Percentiles rank a stretch among this genome's conserved stretches.
Conservation (phyloP, 2,113 vertebrate species). For the Ranitomeya variabilis region DNA sequence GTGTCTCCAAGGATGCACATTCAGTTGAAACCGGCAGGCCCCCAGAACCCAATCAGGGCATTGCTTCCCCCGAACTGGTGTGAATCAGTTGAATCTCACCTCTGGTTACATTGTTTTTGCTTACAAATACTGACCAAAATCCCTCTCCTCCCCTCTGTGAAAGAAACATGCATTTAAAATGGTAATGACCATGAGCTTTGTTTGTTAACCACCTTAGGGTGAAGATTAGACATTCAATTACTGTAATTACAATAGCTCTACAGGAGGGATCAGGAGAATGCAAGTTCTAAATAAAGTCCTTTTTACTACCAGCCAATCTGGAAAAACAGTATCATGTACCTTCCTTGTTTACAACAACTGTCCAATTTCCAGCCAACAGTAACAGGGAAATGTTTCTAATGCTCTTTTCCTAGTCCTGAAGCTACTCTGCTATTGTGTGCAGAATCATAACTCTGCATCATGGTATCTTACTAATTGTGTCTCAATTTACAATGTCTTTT, state of each 20-base stretch:
- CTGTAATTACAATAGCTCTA: background rate
- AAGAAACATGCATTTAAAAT: background rate
- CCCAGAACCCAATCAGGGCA: too few relatives aligned
- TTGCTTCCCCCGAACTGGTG: too few relatives aligned
- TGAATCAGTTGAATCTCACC: too few relatives aligned
- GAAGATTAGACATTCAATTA: background rate
- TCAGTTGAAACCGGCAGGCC: too few relatives aligned
- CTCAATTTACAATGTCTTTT: too few relatives aligned
- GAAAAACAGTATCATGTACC: background rate
- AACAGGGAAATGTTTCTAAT: slow-evolving; percentile 11
- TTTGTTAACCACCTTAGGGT: background rate
- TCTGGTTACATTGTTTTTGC: too few relatives aligned
- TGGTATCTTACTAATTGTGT: background rate
- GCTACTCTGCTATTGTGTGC: background rate
- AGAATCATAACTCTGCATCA: background rate
- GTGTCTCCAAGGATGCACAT: too few relatives aligned
- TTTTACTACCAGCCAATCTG: background rate
- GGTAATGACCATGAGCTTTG: background rate
- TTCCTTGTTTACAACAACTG: background rate
- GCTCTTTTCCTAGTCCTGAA: slow-evolving; percentile 13
- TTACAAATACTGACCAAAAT: too few relatives aligned
- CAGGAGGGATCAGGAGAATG: background rate
- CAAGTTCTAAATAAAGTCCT: background rate
- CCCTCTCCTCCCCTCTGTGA: background rate
- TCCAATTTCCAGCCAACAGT: background rate